Evolutionary conservation across 2,113 vertebrate genomes (phyloP), one percentile per base, ranked within the genome.

Genomic region (Microcebus jonahi): DNA sequence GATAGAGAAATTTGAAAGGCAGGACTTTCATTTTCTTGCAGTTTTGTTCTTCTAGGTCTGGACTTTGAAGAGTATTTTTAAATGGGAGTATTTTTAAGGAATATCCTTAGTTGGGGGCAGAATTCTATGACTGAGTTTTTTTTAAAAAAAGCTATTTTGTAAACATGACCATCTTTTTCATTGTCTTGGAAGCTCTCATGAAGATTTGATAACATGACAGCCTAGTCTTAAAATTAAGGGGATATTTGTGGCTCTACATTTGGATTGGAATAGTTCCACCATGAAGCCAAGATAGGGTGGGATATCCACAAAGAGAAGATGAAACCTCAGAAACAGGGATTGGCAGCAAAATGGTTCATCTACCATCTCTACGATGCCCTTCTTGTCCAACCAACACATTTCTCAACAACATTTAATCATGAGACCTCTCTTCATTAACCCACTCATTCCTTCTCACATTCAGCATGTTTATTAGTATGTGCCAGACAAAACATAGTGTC

Each of bases 201-300:
- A 70, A 29, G 36, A 17, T 36, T 25, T 68, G 10, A 23, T 23
- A 45, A 13, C 17, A 77, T 13, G 27, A 34, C 25, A 17, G 10
- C 39, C 39, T 92, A 13, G 8, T 81, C 18, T 48, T 85, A 29
- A 65, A 75, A 20, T 8, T 50, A 53, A 55, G 17, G n/a, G 8
- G 6, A 11, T 65, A 14, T 68, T 3, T 90, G 57, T 50, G 36
- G 68, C 39, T 20, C 76, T 34, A 31, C 68, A 8, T 77, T 45
- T 50, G 48, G 39, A 75, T 8, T 63, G 8, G 57, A 55, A 34
- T 17, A 34, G 10, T 1, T 8, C 17, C 27, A 14, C 29, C 18
- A 11, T 17, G 27, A 50, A 73, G 17, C 17, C 57, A 25, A 5
- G 27, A 0, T 5, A 9, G 15, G 11, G 3, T 29, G 42, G 3